Evolutionary conservation across 2,113 vertebrate species (phyloP).

Genomic region (Macroglossus sobrinus): DNA sequence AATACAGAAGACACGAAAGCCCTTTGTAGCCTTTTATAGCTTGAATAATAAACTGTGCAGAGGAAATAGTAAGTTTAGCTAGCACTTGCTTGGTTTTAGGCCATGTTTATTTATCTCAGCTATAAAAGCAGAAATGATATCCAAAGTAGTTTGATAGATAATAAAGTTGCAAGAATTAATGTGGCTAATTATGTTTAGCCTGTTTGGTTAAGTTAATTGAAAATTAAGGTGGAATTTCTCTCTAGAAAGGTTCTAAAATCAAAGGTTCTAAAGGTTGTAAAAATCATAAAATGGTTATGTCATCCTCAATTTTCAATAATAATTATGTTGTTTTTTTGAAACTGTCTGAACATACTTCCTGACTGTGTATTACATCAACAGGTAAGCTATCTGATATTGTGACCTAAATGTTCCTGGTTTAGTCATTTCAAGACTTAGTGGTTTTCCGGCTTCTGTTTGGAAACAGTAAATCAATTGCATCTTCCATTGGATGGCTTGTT

Average conservation of each 20-base stretch:
- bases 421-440: constrained; percentile 22
- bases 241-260: constrained; percentile 65
- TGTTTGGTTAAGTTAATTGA: constrained; percentile 77
- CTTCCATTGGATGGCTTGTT: not conserved
- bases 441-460: not conserved
- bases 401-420: constrained; percentile 8
- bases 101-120: constrained; percentile 34
- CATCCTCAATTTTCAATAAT: constrained; percentile 68
- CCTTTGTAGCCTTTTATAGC: not conserved
- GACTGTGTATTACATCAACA: constrained; percentile 51
- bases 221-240: constrained; percentile 67
- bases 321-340: constrained; percentile 61
- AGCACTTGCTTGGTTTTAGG: constrained; percentile 37
- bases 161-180: constrained; percentile 62
- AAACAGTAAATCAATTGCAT: not conserved
- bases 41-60: constrained; percentile 6
- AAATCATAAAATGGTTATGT: constrained; percentile 68
- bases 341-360: constrained; percentile 59
- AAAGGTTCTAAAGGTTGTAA: no score
- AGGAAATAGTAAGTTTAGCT: not conserved
- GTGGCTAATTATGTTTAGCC: constrained; percentile 71
- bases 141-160: constrained; percentile 27
- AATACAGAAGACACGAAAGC: not conserved
- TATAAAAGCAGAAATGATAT: constrained; percentile 60
- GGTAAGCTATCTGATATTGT: constrained; percentile 59